These are phyloP conservation scores for Mareca strepera DNA, from an alignment of 2,797 vertebrate species.

Conservation along the genomic window DNA sequence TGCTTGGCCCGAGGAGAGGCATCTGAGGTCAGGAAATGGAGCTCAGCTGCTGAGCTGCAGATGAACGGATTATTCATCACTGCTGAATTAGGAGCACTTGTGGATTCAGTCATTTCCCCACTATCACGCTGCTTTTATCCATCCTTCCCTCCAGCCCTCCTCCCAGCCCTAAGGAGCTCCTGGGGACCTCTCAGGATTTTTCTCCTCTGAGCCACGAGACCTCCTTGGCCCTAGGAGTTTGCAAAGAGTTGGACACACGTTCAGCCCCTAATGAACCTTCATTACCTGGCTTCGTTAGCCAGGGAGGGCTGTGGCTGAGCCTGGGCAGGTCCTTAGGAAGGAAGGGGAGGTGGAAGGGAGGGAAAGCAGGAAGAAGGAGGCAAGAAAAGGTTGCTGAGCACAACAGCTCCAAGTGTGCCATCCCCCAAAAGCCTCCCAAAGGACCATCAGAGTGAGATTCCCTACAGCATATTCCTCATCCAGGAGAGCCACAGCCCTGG, in stretches of 20 bases:
- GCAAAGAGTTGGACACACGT: neutral
- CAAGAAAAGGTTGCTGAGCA: neutral
- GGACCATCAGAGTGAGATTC: neutral
- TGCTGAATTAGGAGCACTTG: neutral
- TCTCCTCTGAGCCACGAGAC: neutral
- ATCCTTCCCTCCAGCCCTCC: neutral
- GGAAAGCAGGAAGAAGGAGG: neutral
- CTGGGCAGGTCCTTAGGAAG: neutral
- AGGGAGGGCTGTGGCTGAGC: neutral
- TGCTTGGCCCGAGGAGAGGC: neutral
- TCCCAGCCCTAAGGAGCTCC: neutral
- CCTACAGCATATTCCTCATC: fast-evolving
- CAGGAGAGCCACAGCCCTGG: fast-evolving
- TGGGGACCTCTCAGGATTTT: neutral
- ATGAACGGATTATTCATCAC: slow-evolving; percentile 27
- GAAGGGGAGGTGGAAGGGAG: neutral
- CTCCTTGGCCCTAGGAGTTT: neutral
- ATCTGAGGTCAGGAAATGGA: slow-evolving; percentile 3
- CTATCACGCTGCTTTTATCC: neutral
- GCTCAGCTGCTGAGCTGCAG: neutral
- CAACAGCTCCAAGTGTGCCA: fast-evolving
- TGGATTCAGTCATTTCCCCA: neutral
- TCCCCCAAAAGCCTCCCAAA: neutral
- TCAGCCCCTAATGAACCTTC: neutral
- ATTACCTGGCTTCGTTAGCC: neutral